Conservation (phyloP, 2,113 vertebrate species). For the Rhinolophus ferrumequinum region DNA sequence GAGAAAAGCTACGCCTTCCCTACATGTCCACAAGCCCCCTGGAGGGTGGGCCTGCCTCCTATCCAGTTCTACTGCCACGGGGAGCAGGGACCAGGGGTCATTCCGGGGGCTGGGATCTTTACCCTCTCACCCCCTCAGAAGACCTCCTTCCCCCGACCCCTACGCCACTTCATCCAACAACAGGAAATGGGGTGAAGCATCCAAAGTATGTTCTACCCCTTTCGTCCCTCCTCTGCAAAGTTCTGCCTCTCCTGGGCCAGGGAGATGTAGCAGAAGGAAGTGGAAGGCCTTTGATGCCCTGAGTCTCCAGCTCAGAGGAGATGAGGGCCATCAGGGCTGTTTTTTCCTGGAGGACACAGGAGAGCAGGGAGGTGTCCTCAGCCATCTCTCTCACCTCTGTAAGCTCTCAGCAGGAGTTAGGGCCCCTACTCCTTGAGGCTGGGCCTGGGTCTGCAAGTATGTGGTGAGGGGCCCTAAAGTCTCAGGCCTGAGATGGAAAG, state of each 20-base stretch:
- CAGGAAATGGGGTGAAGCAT: neutral
- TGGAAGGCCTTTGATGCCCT: neutral
- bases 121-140: neutral
- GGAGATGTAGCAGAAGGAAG: neutral
- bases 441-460: neutral
- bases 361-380: neutral
- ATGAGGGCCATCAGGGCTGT: neutral
- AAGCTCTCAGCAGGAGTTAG: neutral
- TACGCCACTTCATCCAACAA: neutral
- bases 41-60: neutral
- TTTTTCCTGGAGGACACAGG: neutral
- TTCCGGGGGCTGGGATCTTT: neutral
- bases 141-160: neutral
- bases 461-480: neutral
- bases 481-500: neutral
- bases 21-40: neutral
- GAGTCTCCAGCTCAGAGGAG: neutral
- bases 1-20: neutral
- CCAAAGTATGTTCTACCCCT: neutral
- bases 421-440: neutral
- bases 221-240: neutral
- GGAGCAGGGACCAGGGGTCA: neutral
- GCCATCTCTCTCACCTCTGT: neutral
- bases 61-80: neutral
- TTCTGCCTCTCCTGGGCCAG: neutral